Evolutionary conservation across 35 echinoderm and acorn worm species (phyloP), one percentile per base, ranked within the genome.

Genomic region (Holothuria glaberrima): DNA sequence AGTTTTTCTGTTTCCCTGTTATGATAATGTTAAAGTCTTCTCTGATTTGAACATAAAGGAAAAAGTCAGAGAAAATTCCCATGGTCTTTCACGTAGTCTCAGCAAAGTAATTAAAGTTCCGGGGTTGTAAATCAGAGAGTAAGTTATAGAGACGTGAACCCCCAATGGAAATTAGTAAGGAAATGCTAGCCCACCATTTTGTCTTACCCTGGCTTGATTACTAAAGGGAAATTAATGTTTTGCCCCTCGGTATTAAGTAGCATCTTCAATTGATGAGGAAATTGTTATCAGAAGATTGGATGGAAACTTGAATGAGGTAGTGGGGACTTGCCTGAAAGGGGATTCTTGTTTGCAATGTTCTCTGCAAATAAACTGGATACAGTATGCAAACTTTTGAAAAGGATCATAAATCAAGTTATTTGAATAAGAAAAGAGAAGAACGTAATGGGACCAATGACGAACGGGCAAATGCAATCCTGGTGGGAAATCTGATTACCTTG

Each of bases 181-280:
- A 78, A 78, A 78, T 48, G 24, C 21, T 52, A 78, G 41, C 25
- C 44, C 17, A 48, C 21, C 13, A 35, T 78, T 48, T 78, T 78
- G 74, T 78, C 74, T 78, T 78, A 78, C 50, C 44, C 74, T 48
- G 74, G 25, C 36, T 50, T 78, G 74, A 78, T 78, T 78, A 78
- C 74, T 78, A 78, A 78, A 78, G 44, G 74, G 74, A 78, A 78
- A 78, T 78, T 78, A 78, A 78, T 78, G 74, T 78, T 78, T 78
- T 48, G 74, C 74, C 38, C 50, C 74, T 78, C 74, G 33, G 74
- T 78, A 78, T 78, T 48, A 78, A 78, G 38, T 78, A 48, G 41
- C 36, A 48, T 48, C 74, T 48, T 25, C 38, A 50, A 48, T 48
- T n/a, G 74, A 78, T 48, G 66, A 69, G 25, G 66, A 48, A 78